Base-by-base conservation (phyloP, 2,113 vertebrate species). In the Erpornis zantholeuca region DNA sequence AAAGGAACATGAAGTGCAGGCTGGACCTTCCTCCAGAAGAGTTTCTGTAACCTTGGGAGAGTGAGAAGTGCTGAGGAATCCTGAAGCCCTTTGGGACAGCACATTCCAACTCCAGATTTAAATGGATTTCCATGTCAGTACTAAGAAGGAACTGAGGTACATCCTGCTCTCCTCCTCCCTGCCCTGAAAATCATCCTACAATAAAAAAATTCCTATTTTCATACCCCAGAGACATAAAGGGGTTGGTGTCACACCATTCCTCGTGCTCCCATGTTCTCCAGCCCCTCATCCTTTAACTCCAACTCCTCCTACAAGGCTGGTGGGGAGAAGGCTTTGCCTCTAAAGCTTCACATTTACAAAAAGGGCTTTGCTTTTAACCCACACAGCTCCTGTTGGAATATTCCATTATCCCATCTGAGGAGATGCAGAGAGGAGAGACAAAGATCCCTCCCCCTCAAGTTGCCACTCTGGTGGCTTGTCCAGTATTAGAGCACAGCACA, bases 1-100 rank as follows among this genome's bases (percentile, higher is more conserved):
- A 77, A 25, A 57, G 4, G 33, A 72, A 40, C 0, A 1, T 6
- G 29, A 81, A 52, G 14, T 0, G 22, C 44, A 69, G 69, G 47
- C 68, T 73, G 56, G 18, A 89, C 44, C 29, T 77, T n/a, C 54
- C 66, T 68, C 35, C 29, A 16, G 59, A 21, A 21, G 53, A 79
- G 64, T 12, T 86, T 59, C 83, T 92, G 60, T 25, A 81, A 11
- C 25, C 29, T 17, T 15, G 21, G 36, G 28, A 35, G 36, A 31
- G 25, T 19, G 28, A 35, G n/a, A 50, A 53, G 9, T 15, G 22
- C 64, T 52, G 52, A 60, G 79, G 71, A 90, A 60, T 22, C 44
- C 66, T 44, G 18, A 49, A 64, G 9, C 16, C 21, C 33, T 75
- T 38, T 50, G 36, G 71, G 49, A 4, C 20, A 90, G 33, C 40